phyloP scores from a whole-genome alignment of 2,113 vertebrate genomes.

The Potamarius usumacintae region DNA sequence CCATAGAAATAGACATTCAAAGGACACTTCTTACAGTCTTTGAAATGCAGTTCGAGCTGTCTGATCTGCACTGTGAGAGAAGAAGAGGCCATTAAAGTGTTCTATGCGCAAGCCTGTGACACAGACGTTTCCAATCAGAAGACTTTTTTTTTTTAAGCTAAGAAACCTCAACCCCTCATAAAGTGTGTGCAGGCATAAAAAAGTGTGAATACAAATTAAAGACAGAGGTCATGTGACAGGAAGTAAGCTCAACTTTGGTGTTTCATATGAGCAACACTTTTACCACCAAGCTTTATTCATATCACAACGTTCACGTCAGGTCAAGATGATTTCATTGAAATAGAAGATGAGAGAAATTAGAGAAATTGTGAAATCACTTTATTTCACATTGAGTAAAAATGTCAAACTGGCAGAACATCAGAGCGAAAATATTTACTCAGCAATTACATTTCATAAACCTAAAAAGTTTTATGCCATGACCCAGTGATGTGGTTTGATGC shows the following conservation, averaged over 20 bases:
- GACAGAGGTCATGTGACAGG: not conserved
- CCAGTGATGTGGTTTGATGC: constrained; percentile 20
- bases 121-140: not conserved
- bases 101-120: not conserved
- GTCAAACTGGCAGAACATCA: not conserved
- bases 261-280: not conserved
- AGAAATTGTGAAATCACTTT: not conserved
- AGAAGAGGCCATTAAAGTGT: not conserved
- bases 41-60: not conserved
- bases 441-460: constrained; percentile 30
- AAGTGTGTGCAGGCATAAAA: too few species aligned
- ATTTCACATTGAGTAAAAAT: not conserved
- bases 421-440: constrained; percentile 13
- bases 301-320: too few species aligned
- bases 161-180: not conserved
- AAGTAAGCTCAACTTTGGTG: not conserved
- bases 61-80: not conserved
- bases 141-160: too few species aligned
- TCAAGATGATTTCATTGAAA: not conserved
- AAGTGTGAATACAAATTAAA: not conserved
- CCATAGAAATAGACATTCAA: not conserved
- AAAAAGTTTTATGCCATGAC: constrained; percentile 26
- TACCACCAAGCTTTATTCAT: not conserved
- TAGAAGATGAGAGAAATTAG: not conserved
- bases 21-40: not conserved